phyloP scores from a whole-genome alignment of 2,888 invertebrate genomes.

The Scaeva pyrastri region DNA sequence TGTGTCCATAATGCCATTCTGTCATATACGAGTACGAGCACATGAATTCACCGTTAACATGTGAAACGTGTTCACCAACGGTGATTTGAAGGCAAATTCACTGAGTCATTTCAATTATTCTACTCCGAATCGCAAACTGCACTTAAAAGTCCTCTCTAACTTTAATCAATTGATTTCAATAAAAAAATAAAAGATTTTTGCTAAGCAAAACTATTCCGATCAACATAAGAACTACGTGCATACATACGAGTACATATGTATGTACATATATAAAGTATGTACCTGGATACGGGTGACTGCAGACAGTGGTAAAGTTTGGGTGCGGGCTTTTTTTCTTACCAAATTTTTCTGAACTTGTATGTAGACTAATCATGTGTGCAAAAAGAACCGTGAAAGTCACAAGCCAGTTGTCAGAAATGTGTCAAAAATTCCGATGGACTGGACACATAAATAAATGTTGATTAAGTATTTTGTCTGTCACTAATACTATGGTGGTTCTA shows the following conservation, averaged over 20 bases:
- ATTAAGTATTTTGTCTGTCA: conserved; percentile 55
- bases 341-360: neutral
- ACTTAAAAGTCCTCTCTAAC: conserved; percentile 72
- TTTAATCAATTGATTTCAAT: conserved; percentile 63
- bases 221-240: neutral
- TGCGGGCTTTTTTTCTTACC: conserved; percentile 19
- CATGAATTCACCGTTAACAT: conserved; percentile 5
- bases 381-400: conserved; percentile 34
- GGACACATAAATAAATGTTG: conserved; percentile 11
- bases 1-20: conserved; percentile 42
- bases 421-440: conserved; percentile 59
- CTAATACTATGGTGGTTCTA: neutral
- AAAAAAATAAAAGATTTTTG: conserved; percentile 24
- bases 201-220: conserved; percentile 17
- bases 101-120: conserved; percentile 74
- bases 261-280: too few species aligned
- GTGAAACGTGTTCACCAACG: conserved; percentile 32
- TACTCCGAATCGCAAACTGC: conserved; percentile 68
- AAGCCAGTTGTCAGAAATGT: conserved; percentile 58
- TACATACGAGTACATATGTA: too few species aligned
- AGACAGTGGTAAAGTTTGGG: conserved; percentile 1
- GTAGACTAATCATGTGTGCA: conserved; percentile 22
- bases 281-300: too few species aligned
- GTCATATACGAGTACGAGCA: conserved; percentile 16
- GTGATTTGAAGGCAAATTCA: conserved; percentile 52